A percentile compares a stretch with the other conserved stretches of the same genome.
Conservation (phyloP, 2,888 invertebrate species). For the Abscondita cerata region DNA sequence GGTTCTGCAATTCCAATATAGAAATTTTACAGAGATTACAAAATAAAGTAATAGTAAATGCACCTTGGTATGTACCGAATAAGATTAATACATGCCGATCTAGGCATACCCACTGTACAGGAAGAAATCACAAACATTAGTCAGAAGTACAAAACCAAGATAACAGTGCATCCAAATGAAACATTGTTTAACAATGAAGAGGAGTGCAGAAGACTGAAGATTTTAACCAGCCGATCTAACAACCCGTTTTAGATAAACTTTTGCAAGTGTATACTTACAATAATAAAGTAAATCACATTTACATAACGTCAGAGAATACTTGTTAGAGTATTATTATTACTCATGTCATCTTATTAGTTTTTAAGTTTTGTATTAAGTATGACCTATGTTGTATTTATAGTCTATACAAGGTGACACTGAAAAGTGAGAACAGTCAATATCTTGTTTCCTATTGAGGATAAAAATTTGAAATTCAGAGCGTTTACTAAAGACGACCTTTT, state of each 20-base stretch:
- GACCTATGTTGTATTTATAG: no score
- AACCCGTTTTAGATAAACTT: slow-evolving; percentile 1
- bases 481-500: no score
- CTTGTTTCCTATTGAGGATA: no score
- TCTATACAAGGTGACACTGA: no score
- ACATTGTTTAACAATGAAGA: slow-evolving; percentile 5
- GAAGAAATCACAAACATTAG: slow-evolving; percentile 5
- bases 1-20: slow-evolving; percentile 5
- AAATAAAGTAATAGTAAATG: neutral
- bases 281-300: neutral
- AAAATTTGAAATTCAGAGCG: no score
- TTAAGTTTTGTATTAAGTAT: no score
- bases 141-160: neutral
- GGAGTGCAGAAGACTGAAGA: neutral
- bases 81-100: neutral
- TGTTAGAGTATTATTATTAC: no score
- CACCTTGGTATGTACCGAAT: neutral
- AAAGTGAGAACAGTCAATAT: no score
- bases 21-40: neutral
- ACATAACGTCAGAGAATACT: no score
- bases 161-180: neutral
- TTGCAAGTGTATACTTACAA: no score
- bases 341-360: no score
- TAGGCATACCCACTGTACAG: neutral
- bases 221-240: slow-evolving; percentile 4